Conservation (phyloP, 2,888 invertebrate genomes). For the Morpho helenor region DNA sequence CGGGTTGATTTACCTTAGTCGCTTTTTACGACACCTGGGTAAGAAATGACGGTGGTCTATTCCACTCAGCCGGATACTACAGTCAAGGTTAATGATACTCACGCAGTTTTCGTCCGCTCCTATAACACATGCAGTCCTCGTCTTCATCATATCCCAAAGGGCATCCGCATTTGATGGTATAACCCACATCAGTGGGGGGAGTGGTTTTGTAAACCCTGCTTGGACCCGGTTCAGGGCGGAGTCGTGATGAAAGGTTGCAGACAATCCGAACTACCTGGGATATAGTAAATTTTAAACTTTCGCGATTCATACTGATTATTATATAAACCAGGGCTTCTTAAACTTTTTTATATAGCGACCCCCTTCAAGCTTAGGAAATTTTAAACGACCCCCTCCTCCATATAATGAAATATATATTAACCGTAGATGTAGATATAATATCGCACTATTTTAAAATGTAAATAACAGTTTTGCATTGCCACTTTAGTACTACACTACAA, state of each 20-base stretch:
- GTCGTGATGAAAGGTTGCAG: slow-evolving; percentile 52
- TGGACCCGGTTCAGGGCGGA: slow-evolving; percentile 12
- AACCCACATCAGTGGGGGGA: slow-evolving; percentile 31
- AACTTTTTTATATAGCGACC: no score
- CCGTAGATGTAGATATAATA: not conserved
- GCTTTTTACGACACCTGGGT: no score
- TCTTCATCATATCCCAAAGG: slow-evolving; percentile 50
- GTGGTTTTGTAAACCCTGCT: slow-evolving; percentile 38
- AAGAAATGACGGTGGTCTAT: no score
- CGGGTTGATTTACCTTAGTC: no score
- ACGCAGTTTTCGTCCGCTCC: slow-evolving; percentile 9
- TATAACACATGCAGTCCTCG: slow-evolving; percentile 47
- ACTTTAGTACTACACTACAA: no score
- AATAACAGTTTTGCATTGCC: not conserved
- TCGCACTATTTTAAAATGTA: not conserved
- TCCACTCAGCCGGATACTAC: no score
- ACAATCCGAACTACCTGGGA: slow-evolving; percentile 46
- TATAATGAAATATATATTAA: not conserved
- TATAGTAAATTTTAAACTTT: not conserved
- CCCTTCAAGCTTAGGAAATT: no score
- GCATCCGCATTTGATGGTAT: slow-evolving; percentile 48
- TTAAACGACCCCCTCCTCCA: no score
- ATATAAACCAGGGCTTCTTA: no score
- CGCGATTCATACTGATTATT: no score
- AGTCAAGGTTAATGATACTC: not conserved